Conservation (phyloP, 2,797 vertebrate species). For the Falco biarmicus region DNA sequence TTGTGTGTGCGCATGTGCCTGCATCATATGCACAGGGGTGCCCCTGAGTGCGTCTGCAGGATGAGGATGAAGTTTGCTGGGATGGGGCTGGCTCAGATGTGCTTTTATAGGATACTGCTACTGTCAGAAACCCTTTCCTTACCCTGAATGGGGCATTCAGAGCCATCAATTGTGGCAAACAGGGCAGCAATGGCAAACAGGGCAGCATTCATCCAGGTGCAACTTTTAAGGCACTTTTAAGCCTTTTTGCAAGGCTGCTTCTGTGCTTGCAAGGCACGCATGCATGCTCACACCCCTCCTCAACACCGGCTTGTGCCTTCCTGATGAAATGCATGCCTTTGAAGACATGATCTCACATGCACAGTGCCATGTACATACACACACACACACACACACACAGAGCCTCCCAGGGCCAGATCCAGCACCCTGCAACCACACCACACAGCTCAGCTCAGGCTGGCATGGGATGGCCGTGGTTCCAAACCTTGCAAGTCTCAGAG, state of each 20-base stretch:
- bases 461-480: neutral
- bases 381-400: too few relatives aligned
- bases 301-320: neutral
- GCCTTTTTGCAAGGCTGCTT: neutral
- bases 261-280: fast-evolving
- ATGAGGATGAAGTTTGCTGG: neutral
- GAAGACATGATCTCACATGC: neutral
- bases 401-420: neutral
- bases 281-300: neutral
- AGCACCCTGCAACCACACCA: neutral
- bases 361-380: too few relatives aligned
- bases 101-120: neutral
- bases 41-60: neutral
- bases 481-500: neutral
- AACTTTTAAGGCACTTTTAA: neutral
- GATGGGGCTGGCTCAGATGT: neutral
- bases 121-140: neutral
- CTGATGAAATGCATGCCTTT: neutral
- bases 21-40: fast-evolving
- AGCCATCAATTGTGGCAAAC: neutral
- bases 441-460: fast-evolving
- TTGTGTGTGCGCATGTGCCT: fast-evolving
- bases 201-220: neutral
- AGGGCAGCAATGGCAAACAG: neutral
- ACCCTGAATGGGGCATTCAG: fast-evolving